Percentiles rank a stretch among this genome's conserved stretches.
phyloP scores from a whole-genome alignment of 2,113 vertebrate genomes.

The Trogon surrucura region DNA sequence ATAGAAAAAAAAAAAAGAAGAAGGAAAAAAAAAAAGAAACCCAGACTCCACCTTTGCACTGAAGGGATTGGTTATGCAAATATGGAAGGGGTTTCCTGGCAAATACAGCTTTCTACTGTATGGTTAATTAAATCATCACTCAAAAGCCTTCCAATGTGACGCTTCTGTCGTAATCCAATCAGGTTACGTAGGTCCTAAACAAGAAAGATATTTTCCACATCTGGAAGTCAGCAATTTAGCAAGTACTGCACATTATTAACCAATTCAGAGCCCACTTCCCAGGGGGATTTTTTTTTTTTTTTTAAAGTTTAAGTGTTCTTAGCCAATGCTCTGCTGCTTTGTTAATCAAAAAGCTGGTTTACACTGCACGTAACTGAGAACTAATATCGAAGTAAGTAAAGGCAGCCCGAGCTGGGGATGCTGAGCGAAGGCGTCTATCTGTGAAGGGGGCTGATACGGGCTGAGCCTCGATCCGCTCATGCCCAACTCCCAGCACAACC shows the following conservation, averaged over 20 bases:
- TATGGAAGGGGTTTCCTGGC: conserved; percentile 84
- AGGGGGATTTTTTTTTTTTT: conserved; percentile 63
- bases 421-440: conserved; percentile 55
- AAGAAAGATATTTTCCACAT: conserved; percentile 89
- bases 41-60: conserved; percentile 89
- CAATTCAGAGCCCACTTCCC: conserved; percentile 85
- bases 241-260: conserved; percentile 88
- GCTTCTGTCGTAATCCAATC: conserved; percentile 89
- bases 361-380: conserved; percentile 70
- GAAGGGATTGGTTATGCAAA: conserved; percentile 95
- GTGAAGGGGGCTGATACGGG: conserved; percentile 31
- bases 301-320: conserved; percentile 80
- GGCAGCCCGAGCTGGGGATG: conserved; percentile 74
- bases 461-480: conserved; percentile 42
- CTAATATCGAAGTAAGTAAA: conserved; percentile 71
- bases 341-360: conserved; percentile 79
- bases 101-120: conserved; percentile 90
- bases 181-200: conserved; percentile 83
- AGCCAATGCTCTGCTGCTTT: conserved; percentile 77
- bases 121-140: conserved; percentile 99
- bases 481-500: conserved; percentile 58
- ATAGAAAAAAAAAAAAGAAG: conserved; percentile 52
- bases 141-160: conserved; percentile 90
- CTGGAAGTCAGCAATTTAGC: conserved; percentile 88
- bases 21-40: conserved; percentile 5